Conservation (phyloP, 1,140 invertebrate genomes). For the Aphelenchoides fujianensis region DNA sequence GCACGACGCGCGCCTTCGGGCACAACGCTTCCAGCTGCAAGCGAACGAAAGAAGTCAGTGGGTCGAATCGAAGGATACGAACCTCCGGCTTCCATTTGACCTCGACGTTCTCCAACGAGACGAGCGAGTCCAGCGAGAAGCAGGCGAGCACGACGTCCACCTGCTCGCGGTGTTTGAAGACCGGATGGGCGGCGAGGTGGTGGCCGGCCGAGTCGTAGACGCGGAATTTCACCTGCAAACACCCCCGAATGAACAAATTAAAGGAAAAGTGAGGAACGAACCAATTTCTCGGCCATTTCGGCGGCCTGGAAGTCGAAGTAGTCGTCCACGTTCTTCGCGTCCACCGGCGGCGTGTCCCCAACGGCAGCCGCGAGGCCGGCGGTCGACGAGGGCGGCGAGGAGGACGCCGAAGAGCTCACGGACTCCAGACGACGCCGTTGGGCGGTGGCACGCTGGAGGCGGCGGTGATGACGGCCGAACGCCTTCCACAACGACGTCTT, state of each 20-base stretch:
- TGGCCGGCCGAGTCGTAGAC: not conserved
- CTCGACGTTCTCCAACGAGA: not conserved
- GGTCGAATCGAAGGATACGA: too few species aligned
- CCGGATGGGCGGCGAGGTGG: not conserved
- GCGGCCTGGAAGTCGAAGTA: not conserved
- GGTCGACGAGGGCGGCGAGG: not conserved
- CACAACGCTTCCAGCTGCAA: not conserved
- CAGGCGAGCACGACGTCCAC: not conserved
- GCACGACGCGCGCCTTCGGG: not conserved
- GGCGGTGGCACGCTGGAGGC: constrained; percentile 75
- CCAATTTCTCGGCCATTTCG: not conserved
- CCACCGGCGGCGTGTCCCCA: too few species aligned
- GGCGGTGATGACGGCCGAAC: constrained; percentile 87
- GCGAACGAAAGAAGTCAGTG: too few species aligned
- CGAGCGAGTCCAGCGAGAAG: not conserved
- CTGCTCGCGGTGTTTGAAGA: not conserved
- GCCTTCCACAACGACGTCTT: constrained; percentile 89
- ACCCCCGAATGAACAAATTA: not conserved
- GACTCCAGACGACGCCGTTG: not conserved
- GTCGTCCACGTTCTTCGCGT: not conserved
- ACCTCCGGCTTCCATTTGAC: not conserved
- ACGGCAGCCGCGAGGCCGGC: too few species aligned
- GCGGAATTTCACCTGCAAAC: not conserved
- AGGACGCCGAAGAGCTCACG: not conserved
- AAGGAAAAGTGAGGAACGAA: not conserved